Evolutionary conservation across 2,797 vertebrate species (phyloP).

Genomic region (Falco rusticolus): DNA sequence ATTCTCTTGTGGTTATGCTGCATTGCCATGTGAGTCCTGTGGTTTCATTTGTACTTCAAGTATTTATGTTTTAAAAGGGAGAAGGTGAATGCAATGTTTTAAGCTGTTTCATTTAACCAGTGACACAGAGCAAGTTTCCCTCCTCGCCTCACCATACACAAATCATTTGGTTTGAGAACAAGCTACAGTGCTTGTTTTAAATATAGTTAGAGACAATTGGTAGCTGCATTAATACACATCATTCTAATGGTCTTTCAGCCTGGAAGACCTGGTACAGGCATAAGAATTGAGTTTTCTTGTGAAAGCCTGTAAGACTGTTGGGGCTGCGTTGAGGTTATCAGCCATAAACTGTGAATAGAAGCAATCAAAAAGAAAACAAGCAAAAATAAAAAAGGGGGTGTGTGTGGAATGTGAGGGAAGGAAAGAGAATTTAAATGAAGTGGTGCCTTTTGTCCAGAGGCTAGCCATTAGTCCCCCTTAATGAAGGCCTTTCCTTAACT

Average conservation of each 20-base stretch:
- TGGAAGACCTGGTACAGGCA: neutral
- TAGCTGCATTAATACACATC: neutral
- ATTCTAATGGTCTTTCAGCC: neutral
- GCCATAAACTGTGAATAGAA: neutral
- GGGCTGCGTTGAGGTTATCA: neutral
- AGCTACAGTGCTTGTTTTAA: neutral
- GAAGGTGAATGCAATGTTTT: neutral
- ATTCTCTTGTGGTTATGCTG: neutral
- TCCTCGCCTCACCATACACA: neutral
- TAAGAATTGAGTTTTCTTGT: neutral
- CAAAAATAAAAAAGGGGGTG: accelerated
- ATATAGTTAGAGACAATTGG: neutral
- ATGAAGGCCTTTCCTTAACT: neutral
- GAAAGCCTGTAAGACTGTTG: neutral
- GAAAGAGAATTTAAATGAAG: neutral
- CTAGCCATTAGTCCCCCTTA: neutral
- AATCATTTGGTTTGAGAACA: neutral
- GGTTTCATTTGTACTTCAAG: neutral
- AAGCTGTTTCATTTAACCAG: neutral
- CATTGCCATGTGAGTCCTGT: neutral
- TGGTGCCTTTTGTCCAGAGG: neutral
- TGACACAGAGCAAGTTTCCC: neutral
- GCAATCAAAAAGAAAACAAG: neutral
- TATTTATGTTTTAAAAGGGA: neutral
- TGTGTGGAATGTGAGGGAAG: neutral